These are phyloP conservation scores for Pelusios castaneus DNA, from an alignment of 2,113 vertebrate species.

Conservation along the genomic window DNA sequence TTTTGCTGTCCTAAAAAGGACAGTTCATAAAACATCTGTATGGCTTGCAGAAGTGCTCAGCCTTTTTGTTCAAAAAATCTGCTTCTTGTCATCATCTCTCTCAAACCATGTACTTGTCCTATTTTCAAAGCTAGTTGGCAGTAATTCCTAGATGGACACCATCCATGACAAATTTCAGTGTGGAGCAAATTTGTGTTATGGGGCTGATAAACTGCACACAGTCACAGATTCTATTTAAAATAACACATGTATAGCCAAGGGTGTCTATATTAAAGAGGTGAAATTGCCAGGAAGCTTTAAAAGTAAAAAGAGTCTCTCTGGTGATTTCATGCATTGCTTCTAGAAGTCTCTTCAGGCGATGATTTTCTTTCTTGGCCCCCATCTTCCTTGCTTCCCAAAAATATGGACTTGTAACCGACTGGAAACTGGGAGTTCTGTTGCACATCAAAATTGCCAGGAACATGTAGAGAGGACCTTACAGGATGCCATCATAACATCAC, in stretches of 20 bases:
- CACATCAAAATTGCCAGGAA: too few species aligned
- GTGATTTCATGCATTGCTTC: neutral
- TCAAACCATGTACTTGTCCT: neutral
- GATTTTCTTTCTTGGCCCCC: neutral
- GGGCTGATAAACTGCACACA: too few species aligned
- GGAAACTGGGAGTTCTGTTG: too few species aligned
- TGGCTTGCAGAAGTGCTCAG: neutral
- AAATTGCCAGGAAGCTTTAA: neutral
- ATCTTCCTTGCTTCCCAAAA: neutral
- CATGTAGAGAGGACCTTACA: too few species aligned
- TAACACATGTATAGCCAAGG: neutral
- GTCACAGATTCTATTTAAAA: accelerated
- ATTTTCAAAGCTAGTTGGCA: neutral
- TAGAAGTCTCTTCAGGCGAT: neutral
- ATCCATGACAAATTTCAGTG: neutral
- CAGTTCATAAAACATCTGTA: neutral
- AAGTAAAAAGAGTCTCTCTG: neutral
- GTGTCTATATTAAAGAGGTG: neutral
- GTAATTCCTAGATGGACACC: neutral
- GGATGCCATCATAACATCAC: too few species aligned
- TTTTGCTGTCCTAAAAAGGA: neutral
- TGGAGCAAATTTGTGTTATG: neutral
- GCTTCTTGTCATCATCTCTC: neutral
- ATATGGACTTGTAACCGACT: neutral
- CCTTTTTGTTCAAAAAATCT: neutral